A percentile compares a stretch with the other conserved stretches of the same genome.
Conservation (phyloP, 2,113 vertebrate species). For the Psittacara wagleri region DNA sequence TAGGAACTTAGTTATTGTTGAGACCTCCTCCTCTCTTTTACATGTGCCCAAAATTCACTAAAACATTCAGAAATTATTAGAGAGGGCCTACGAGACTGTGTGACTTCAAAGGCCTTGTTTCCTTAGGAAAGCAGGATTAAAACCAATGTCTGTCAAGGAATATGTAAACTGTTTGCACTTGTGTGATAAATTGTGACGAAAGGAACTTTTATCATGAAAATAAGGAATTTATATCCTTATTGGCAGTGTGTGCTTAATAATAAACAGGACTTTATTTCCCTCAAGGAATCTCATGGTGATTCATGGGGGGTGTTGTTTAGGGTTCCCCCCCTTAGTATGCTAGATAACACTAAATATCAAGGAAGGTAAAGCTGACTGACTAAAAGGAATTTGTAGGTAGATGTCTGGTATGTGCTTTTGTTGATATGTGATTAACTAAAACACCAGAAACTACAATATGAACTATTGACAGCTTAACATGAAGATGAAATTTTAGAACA, state of each 20-base stretch:
- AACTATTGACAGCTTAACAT: background rate
- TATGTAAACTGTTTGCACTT: background rate
- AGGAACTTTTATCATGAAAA: background rate
- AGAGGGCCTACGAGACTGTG: background rate
- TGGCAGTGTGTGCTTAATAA: background rate
- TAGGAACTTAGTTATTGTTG: background rate
- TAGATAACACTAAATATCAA: background rate
- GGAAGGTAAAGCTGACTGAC: background rate
- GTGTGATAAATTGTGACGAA: background rate
- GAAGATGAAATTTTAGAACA: background rate
- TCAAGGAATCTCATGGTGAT: background rate
- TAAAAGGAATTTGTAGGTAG: background rate
- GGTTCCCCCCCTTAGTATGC: background rate
- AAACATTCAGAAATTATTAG: background rate
- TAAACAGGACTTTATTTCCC: background rate
- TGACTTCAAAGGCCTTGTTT: background rate
- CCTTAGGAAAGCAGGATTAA: background rate
- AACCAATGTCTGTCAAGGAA: background rate
- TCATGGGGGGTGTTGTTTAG: background rate
- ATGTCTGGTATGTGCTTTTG: background rate
- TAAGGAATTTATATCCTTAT: background rate
- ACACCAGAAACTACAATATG: background rate
- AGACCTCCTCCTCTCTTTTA: background rate
- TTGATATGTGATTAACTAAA: background rate
- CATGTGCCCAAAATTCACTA: background rate